A percentile compares a stretch with the other conserved stretches of the same genome.
Conservation (phyloP, 2,113 vertebrate species). For the Anolis sagrei region DNA sequence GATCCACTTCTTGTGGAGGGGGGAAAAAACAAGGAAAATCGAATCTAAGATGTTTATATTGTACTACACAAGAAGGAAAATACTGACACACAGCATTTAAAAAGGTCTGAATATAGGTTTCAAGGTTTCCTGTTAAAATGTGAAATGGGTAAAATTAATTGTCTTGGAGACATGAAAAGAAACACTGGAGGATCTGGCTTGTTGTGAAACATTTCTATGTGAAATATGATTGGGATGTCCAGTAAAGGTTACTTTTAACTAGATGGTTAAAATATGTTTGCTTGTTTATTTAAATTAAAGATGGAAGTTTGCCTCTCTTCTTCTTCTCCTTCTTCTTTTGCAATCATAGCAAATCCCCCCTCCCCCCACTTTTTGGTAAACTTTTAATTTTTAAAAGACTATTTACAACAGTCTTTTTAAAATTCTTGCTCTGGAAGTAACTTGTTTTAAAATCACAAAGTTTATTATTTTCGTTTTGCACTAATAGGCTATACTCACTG, state of each 20-base stretch:
- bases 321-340: background rate
- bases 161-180: background rate
- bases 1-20: background rate
- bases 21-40: background rate
- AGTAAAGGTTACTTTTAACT: constrained; percentile 6
- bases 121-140: background rate
- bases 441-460: too few relatives aligned
- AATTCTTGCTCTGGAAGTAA: background rate
- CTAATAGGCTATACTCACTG: too few relatives aligned
- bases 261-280: background rate
- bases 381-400: background rate
- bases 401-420: background rate
- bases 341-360: background rate
- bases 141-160: background rate
- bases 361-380: background rate
- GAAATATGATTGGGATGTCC: background rate
- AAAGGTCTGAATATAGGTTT: background rate
- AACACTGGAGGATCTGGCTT: background rate
- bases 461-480: too few relatives aligned
- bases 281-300: background rate
- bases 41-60: background rate
- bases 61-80: background rate
- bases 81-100: background rate
- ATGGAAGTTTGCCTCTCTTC: background rate
- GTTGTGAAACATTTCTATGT: background rate